Base-by-base conservation (phyloP, 2,888 invertebrate species). In the Dioctria linearis region DNA sequence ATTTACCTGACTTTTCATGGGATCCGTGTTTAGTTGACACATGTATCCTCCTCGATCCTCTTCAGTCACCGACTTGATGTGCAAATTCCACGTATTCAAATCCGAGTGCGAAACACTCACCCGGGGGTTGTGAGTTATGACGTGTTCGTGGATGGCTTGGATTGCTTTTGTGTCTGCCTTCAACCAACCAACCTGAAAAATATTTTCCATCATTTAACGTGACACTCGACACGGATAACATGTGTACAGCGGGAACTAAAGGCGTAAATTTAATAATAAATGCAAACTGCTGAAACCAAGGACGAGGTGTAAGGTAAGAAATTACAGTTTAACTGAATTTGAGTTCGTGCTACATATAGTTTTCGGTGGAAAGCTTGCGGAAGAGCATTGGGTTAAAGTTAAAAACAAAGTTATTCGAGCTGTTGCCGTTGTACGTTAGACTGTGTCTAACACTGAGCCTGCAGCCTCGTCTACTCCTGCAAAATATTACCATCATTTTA, bases 1-100 rank as follows among this genome's bases (percentile, higher is more conserved):
- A 87, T 90, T 89, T 90, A 97, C 95, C 93, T 96, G 97, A 88
- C 95, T 95, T 89, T 95, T 95, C 97, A 97, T 97, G 0, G 97
- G 97, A 89, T 96, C 95, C 37, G 97, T 97, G 90, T 97, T 97
- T 86, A 97, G 94, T 90, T 97, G 97, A 89, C 97, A 97, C 96
- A 96, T 96, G 90, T 97, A 97, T 85, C 94, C 93, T 46, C 97
- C 97, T 71, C 94, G 92, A 89, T 98, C 97, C 86, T 96, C 96
- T 87, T 95, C 95, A 86, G 95, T 94, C 3, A 95, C 94, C 85
- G 94, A 93, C 86, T 93, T 94, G 87, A 98, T 96, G 89, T 96
- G 95, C 83, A 98, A 91, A 90, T 95, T 96, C 97, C 97, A 97
- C 85, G 94, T 95, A 83, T 93, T 92, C 88, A 95, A 94, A 86